These are phyloP conservation scores for Acrobasis suavella DNA, from an alignment of 2,888 invertebrate species.

Conservation along the genomic window DNA sequence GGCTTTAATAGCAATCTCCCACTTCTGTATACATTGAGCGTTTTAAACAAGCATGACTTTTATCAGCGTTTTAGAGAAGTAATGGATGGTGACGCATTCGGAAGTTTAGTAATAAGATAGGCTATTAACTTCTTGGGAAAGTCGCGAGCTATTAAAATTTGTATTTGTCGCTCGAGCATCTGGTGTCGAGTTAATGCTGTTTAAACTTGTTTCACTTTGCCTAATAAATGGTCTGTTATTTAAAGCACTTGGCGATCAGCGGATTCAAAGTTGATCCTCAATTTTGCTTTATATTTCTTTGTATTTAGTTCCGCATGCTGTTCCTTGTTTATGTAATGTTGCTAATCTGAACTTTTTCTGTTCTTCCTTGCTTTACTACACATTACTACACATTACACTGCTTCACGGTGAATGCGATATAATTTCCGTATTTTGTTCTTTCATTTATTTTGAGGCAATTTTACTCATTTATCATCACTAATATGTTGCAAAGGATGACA, in stretches of 20 bases:
- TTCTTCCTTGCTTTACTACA: too few species aligned
- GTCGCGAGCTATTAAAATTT: conserved; percentile 14
- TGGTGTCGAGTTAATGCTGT: background rate
- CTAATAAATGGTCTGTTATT: background rate
- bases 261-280: background rate
- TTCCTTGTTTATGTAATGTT: too few species aligned
- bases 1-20: background rate
- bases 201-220: background rate
- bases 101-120: background rate
- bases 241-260: background rate
- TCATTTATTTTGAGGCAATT: too few species aligned
- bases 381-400: too few species aligned
- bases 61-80: background rate
- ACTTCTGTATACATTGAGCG: background rate
- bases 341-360: too few species aligned
- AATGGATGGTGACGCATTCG: background rate
- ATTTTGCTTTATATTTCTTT: too few species aligned
- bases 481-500: too few species aligned
- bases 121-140: background rate
- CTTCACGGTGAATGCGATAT: too few species aligned
- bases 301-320: too few species aligned
- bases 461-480: too few species aligned
- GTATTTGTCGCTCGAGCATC: conserved; percentile 2
- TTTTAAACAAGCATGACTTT: background rate
- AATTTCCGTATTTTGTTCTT: too few species aligned